phyloP scores from a whole-genome alignment of 2,113 vertebrate species.

The Nycticebus coucang region DNA sequence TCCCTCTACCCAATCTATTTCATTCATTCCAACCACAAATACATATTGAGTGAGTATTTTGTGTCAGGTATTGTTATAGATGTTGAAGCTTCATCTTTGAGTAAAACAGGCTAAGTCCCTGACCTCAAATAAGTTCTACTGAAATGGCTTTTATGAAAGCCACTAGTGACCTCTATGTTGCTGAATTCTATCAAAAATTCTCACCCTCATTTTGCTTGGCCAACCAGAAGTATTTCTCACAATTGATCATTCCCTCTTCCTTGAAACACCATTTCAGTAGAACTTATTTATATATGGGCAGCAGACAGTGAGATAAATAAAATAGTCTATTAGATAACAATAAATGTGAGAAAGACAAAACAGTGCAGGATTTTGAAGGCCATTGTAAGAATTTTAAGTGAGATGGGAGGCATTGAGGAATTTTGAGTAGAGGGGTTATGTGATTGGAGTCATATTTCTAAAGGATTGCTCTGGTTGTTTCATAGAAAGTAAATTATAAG shows the following conservation, averaged over 20 bases:
- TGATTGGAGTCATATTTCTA: constrained; percentile 8
- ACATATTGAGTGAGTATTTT: background rate
- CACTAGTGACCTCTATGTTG: background rate
- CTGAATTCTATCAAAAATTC: background rate
- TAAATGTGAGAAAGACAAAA: background rate
- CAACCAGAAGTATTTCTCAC: background rate
- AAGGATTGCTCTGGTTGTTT: background rate
- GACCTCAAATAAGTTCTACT: background rate
- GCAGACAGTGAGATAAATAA: constrained; percentile 6
- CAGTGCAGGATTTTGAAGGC: background rate
- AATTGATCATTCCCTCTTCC: background rate
- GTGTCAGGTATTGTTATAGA: background rate
- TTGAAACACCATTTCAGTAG: background rate
- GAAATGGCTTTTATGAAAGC: background rate
- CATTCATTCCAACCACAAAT: constrained; percentile 21
- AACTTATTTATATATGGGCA: background rate
- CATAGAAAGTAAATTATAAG: background rate
- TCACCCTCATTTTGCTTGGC: background rate
- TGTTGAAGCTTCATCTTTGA: background rate
- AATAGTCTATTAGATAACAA: background rate
- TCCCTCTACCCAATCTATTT: background rate
- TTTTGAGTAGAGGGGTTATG: constrained; percentile 16
- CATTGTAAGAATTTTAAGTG: background rate
- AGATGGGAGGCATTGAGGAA: constrained; percentile 4
- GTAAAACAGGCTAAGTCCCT: background rate